Base-by-base conservation (phyloP, 1,140 invertebrate species). In the Thaumatotibia leucotreta region DNA sequence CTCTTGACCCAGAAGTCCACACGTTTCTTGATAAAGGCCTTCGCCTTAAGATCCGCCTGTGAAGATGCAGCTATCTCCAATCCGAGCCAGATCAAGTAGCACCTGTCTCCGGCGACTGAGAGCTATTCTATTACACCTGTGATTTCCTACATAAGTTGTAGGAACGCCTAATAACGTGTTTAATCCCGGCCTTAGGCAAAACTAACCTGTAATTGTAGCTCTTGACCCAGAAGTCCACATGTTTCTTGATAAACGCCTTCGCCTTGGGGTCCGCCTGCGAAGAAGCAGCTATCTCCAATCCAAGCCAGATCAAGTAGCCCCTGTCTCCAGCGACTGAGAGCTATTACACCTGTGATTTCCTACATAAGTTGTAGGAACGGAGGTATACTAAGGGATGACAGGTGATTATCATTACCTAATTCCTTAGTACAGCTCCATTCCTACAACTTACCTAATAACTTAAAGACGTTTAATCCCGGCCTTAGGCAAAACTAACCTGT, bases 251-350 rank as follows among this genome's bases (percentile, higher is more conserved):
- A 77, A 95, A 96, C 67, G 94, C 94, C 2, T 80, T 70, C 17
- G 94, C 93, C 35, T 95, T 93, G 4, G 92, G 91, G 6, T 96
- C 92, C 66, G 93, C n/a, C n/a, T n/a, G 92, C 62, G 93, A 93
- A 17, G 92, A 91, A 3, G 94, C 92, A 97, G 93, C 83, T n/a
- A n/a, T n/a, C n/a, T n/a, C n/a, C n/a, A n/a, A n/a, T n/a, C n/a
- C n/a, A n/a, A n/a, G n/a, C n/a, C 97, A 94, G 9, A 99, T 83
- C 17, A 98, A 82, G 27, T 96, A 94, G 0, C 97, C 97, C 54
- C 94, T 93, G 82, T 98, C 97, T 0, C 97, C 97, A 0, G 82
- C 82, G 0, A 75, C 69, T 0, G 75, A 69, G 0, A 97, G 89
- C 68, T 96, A n/a, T n/a, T n/a, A n/a, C n/a, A n/a, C n/a, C n/a